Evolutionary conservation across 2,797 vertebrate genomes (phyloP).

Genomic region (Acanthurus leucopareius): DNA sequence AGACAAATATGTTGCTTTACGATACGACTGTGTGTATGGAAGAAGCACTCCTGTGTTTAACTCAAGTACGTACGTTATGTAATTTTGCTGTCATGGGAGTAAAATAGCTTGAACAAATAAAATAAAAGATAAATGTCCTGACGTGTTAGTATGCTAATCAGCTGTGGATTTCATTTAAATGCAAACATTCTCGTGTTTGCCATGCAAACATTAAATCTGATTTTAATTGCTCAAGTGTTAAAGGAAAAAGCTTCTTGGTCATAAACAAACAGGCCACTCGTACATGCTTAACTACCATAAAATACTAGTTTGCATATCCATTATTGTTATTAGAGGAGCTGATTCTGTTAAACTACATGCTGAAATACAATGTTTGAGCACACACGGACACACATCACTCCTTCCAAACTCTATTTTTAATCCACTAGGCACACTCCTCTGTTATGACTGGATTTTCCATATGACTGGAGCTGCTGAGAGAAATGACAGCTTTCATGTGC

Average conservation of each 20-base stretch:
- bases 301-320: neutral
- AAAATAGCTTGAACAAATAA: neutral
- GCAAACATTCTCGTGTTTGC: neutral
- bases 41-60: neutral
- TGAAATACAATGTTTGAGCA: neutral
- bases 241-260: neutral
- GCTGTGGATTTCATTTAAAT: too few relatives aligned
- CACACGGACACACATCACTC: neutral
- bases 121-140: neutral
- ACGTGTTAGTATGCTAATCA: neutral
- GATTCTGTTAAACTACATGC: neutral
- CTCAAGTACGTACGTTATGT: neutral
- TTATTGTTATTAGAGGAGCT: neutral
- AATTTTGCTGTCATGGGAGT: neutral
- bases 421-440: neutral
- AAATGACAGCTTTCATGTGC: neutral
- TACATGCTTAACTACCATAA: too few relatives aligned
- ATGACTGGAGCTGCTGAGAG: neutral
- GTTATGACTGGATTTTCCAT: neutral
- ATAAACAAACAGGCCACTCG: neutral
- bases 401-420: neutral
- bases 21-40: neutral
- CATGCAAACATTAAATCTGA: neutral
- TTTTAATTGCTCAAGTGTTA: neutral
- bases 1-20: neutral